Conservation (phyloP, 2,797 vertebrate species). For the Pseudochirops cupreus region DNA sequence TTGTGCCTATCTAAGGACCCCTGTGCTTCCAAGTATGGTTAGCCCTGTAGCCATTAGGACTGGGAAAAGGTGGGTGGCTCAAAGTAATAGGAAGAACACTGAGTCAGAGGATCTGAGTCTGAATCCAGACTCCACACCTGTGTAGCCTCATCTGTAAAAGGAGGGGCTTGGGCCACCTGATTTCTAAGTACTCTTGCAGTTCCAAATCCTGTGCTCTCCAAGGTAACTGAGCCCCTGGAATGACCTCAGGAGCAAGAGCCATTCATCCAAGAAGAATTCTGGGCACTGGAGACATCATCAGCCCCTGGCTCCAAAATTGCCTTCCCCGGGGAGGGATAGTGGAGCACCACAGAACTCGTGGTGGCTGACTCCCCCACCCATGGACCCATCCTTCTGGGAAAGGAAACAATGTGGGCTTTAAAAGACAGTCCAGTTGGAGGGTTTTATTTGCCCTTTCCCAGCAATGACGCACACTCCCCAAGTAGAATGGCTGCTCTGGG, state of each 20-base stretch:
- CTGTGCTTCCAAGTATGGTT: slow-evolving; percentile 48
- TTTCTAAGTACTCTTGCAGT: background rate
- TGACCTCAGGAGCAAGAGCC: background rate
- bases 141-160: background rate
- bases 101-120: background rate
- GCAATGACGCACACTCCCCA: background rate
- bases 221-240: background rate
- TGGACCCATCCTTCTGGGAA: background rate
- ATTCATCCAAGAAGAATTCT: background rate
- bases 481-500: background rate
- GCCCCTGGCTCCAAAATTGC: background rate
- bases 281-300: background rate
- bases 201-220: background rate
- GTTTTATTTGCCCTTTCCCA: background rate
- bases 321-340: background rate
- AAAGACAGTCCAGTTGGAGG: background rate
- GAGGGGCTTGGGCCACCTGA: background rate
- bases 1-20: background rate
- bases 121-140: background rate
- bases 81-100: background rate
- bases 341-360: background rate
- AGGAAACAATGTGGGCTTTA: background rate
- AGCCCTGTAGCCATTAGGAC: slow-evolving; percentile 67
- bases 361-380: no score
- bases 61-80: background rate